A percentile compares a stretch with the other conserved stretches of the same genome.
phyloP scores from a whole-genome alignment of 1,140 invertebrate genomes.

The Acromyrmex heyeri region DNA sequence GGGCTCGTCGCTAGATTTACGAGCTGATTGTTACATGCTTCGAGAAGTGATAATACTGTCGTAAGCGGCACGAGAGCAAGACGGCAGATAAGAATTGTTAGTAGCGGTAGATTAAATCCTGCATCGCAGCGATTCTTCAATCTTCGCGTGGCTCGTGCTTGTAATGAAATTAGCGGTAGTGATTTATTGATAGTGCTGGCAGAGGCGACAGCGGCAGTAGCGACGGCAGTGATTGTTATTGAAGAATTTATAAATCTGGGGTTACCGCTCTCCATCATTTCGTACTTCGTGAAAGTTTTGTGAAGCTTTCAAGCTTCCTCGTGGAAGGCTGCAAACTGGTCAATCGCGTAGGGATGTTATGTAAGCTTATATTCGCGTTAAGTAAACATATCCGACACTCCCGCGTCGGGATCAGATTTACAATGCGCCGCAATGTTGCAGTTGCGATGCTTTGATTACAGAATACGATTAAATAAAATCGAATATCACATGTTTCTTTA shows the following conservation, averaged over 20 bases:
- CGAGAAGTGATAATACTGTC: constrained; percentile 55
- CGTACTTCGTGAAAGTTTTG: constrained; percentile 11
- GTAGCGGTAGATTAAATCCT: constrained; percentile 24
- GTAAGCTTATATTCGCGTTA: constrained; percentile 61
- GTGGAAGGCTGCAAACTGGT: constrained; percentile 64
- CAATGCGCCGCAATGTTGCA: constrained; percentile 7
- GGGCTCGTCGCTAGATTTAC: background rate
- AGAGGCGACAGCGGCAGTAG: background rate
- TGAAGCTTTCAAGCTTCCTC: constrained; percentile 63
- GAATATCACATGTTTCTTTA: background rate
- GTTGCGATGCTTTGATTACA: background rate
- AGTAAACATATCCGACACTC: constrained; percentile 45
- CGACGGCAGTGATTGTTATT: constrained; percentile 4
- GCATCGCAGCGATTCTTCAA: background rate
- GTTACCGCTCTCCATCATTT: constrained; percentile 51
- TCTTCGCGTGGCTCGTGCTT: constrained; percentile 9
- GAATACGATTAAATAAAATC: background rate
- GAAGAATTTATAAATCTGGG: constrained; percentile 27
- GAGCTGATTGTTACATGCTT: constrained; percentile 30
- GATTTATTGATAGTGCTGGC: constrained; percentile 7
- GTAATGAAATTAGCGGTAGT: background rate
- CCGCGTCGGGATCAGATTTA: background rate
- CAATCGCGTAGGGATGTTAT: constrained; percentile 71
- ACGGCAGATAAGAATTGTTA: constrained; percentile 57
- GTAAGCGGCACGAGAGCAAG: constrained; percentile 51